Evolutionary conservation across 2,888 invertebrate genomes (phyloP), one percentile per base, ranked within the genome.

Genomic region (Schizotus pectinicornis): DNA sequence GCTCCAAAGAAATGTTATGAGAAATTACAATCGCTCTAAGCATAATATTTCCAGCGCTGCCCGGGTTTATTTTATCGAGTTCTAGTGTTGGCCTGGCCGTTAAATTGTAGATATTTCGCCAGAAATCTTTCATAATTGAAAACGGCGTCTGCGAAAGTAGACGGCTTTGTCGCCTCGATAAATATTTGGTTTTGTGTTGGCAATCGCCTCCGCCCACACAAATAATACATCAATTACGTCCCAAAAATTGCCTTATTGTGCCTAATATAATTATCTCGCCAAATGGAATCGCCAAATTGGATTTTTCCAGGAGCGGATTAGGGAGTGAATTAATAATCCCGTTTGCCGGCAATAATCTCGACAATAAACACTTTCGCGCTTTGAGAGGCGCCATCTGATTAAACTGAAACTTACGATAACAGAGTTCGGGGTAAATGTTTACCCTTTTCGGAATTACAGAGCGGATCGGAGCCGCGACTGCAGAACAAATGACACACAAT

Each of bases 41-140:
- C 58, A 63, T 51, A 61, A 63, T 56, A 63, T 61, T 61, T 63
- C 53, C 60, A 31, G 43, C 37, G 34, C 22, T 41, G 46, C 31
- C 32, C 35, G 57, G 49, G 57, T 60, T 56, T 59, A 56, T 58
- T 58, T 53, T 53, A 43, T 58, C 53, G 56, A 31, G 55, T 50
- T 61, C 50, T 57, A 60, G 56, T 51, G 62, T 48, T 56, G 58
- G 58, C 53, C 42, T 45, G 49, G 41, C 41, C 46, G 49, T 56
- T 34, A 58, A 64, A 62, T 61, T 56, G 56, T 59, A 55, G 62
- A 62, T 61, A 64, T 62, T 54, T 49, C 55, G 55, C 54, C 59
- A 56, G 49, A 61, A 64, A 64, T 61, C 61, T 62, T 61, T 62
- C 57, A 62, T 62, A 64, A 62, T 64, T 59, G 62, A 62, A 48